A percentile compares a stretch with the other conserved stretches of the same genome.
Evolutionary conservation across 1,140 invertebrate genomes (phyloP).

Genomic region (Platyura marginata): DNA sequence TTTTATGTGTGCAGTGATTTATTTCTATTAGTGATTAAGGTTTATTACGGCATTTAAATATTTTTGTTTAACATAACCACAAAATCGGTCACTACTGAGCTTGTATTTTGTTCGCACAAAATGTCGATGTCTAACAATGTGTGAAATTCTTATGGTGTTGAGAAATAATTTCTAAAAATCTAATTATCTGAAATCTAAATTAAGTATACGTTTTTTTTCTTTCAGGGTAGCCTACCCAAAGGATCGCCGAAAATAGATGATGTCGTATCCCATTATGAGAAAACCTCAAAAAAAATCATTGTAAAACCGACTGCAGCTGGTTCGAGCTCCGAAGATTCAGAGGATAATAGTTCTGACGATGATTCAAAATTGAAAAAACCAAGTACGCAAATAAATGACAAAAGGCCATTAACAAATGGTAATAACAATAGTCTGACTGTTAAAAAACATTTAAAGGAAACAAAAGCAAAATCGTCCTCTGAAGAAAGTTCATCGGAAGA

Average conservation of each 20-base stretch:
- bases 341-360: constrained; percentile 9
- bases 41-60: constrained; percentile 1
- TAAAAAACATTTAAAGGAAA: constrained; percentile 6
- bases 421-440: constrained; percentile 3
- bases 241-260: constrained; percentile 26
- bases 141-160: neutral
- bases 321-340: constrained; percentile 6
- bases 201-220: constrained; percentile 7
- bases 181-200: neutral
- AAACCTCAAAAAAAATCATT: constrained; percentile 18
- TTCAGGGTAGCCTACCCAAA: constrained; percentile 26
- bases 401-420: constrained; percentile 4
- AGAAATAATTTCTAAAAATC: neutral
- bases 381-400: constrained; percentile 2
- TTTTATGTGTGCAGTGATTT: no score
- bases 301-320: neutral
- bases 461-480: constrained; percentile 3
- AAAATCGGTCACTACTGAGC: neutral
- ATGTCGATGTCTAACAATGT: neutral
- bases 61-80: constrained; percentile 1
- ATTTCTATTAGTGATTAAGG: constrained; percentile 5
- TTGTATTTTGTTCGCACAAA: neutral
- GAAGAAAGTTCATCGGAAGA: constrained; percentile 1
- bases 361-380: constrained; percentile 6
- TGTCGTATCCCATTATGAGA: neutral